These are phyloP conservation scores for Mustela lutreola DNA, from an alignment of 2,113 vertebrate genomes.

Conservation along the genomic window DNA sequence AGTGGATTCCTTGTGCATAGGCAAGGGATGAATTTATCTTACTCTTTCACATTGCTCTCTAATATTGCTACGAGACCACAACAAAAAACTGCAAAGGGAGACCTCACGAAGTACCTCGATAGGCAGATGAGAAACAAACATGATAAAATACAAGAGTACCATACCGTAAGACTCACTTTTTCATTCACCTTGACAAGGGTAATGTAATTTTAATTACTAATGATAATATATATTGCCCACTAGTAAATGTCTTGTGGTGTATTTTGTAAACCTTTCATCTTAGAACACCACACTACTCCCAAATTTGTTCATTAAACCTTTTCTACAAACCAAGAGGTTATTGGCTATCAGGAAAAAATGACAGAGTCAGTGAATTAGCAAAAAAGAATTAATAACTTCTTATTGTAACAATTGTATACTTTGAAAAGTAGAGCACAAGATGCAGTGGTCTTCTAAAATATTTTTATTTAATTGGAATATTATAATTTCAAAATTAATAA, in stretches of 20 bases:
- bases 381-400: conserved; percentile 61
- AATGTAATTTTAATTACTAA: conserved; percentile 79
- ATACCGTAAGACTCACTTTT: conserved; percentile 61
- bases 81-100: conserved; percentile 25
- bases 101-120: background rate
- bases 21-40: conserved; percentile 65
- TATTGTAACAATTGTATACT: background rate
- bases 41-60: conserved; percentile 59
- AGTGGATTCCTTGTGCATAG: background rate
- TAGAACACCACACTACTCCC: conserved; percentile 7
- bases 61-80: background rate
- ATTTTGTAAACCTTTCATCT: conserved; percentile 71
- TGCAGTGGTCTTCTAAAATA: conserved; percentile 6
- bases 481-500: conserved; percentile 63
- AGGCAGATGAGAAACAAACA: conserved; percentile 68
- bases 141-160: conserved; percentile 66
- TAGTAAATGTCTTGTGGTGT: conserved; percentile 67
- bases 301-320: conserved; percentile 74
- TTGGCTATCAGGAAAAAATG: conserved; percentile 47
- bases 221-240: conserved; percentile 64
- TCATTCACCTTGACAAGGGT: conserved; percentile 75
- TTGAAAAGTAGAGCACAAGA: conserved; percentile 38
- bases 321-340: conserved; percentile 63
- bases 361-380: conserved; percentile 58
- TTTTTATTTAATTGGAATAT: conserved; percentile 44